These are phyloP conservation scores for Lasiurus borealis DNA, from an alignment of 2,113 vertebrate species.

Conservation along the genomic window DNA sequence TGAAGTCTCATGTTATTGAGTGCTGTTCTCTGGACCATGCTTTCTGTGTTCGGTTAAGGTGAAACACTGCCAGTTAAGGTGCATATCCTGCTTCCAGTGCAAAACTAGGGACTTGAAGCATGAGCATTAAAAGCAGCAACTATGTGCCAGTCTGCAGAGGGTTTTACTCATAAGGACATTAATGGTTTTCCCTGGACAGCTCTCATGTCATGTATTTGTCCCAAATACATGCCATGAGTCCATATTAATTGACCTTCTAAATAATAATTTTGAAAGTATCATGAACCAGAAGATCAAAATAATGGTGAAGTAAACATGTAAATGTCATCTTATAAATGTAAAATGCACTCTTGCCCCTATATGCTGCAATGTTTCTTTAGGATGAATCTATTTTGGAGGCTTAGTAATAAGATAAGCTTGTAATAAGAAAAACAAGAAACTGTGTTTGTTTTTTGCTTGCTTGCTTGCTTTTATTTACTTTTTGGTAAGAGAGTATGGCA, in stretches of 20 bases:
- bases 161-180: background rate
- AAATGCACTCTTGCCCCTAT: background rate
- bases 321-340: background rate
- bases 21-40: background rate
- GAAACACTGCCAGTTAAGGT: slow-evolving; percentile 2
- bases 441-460: background rate
- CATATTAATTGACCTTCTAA: background rate
- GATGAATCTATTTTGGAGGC: background rate
- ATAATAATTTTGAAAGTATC: slow-evolving; percentile 4
- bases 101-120: background rate
- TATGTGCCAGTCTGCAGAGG: background rate
- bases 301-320: background rate
- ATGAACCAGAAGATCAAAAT: slow-evolving; percentile 51
- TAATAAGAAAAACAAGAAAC: background rate
- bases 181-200: background rate
- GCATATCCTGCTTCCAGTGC: background rate
- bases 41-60: background rate
- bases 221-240: background rate
- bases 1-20: slow-evolving; percentile 2
- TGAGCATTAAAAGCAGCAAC: background rate
- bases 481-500: background rate
- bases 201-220: background rate
- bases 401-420: background rate
- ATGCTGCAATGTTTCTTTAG: background rate
- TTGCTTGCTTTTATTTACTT: slow-evolving; percentile 55